phyloP scores from a whole-genome alignment of 2,797 vertebrate genomes.

The Percopsis omiscomaycus region DNA sequence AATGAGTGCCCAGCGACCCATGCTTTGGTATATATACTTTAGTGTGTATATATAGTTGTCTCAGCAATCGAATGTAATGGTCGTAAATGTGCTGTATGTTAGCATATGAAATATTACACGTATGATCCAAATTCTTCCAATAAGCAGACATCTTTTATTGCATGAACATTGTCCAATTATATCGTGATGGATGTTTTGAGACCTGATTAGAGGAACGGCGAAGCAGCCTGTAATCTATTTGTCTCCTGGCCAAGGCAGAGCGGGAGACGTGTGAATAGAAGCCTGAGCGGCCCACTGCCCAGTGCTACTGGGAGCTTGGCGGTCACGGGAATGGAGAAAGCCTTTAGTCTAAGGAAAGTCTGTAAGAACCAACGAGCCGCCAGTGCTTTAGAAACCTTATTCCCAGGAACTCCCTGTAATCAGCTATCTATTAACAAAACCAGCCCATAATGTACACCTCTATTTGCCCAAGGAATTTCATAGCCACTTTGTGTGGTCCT shows the following conservation, averaged over 20 bases:
- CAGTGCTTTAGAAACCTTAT: conserved; percentile 39
- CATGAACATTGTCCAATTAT: not conserved
- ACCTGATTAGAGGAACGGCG: not conserved
- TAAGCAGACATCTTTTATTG: too few species aligned
- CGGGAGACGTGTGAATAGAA: conserved; percentile 5
- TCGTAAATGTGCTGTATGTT: too few species aligned
- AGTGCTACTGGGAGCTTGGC: conserved; percentile 1
- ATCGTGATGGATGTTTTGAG: conserved; percentile 21
- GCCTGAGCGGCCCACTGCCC: not conserved
- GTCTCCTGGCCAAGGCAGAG: conserved; percentile 18
- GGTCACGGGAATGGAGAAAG: conserved; percentile 22
- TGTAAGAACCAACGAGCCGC: conserved; percentile 14
- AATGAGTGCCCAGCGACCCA: too few species aligned
- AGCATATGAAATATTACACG: too few species aligned
- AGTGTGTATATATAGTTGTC: too few species aligned
- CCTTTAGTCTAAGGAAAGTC: conserved; percentile 11
- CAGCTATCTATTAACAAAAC: conserved; percentile 57
- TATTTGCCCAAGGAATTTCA: conserved; percentile 48
- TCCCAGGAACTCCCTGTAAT: conserved; percentile 45
- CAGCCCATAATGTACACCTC: conserved; percentile 49
- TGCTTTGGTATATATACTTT: too few species aligned
- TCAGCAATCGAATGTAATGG: not conserved
- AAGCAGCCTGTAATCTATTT: conserved; percentile 18
- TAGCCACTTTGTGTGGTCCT: conserved; percentile 68
- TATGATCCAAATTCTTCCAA: too few species aligned